Percentiles rank a stretch among this genome's conserved stretches.
Evolutionary conservation across 2,888 invertebrate species (phyloP).

Genomic region (Rhimphoctona megacephalus): DNA sequence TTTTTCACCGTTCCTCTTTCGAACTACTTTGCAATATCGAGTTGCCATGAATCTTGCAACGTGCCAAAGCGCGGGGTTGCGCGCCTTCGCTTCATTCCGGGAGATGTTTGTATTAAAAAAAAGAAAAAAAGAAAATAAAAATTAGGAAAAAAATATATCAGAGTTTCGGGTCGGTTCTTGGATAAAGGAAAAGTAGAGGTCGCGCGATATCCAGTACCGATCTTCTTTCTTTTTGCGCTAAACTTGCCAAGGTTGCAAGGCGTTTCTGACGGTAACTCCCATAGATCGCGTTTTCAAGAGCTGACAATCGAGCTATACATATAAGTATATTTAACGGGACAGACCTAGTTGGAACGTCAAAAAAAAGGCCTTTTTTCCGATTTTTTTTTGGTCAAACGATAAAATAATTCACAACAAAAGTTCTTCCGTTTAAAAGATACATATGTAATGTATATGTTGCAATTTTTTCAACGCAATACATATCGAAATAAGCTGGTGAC

Average conservation of each 20-base stretch:
- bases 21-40: conserved; percentile 70
- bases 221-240: conserved; percentile 44
- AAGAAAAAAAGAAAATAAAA: conserved; percentile 10
- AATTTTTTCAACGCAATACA: too few relatives aligned
- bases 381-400: too few relatives aligned
- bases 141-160: conserved; percentile 10
- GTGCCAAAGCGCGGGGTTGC: conserved; percentile 63
- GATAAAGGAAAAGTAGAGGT: conserved; percentile 33
- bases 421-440: too few relatives aligned
- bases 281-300: conserved; percentile 58
- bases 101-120: conserved; percentile 63
- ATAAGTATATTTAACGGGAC: too few relatives aligned
- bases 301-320: conserved; percentile 2
- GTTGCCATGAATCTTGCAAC: conserved; percentile 69
- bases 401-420: too few relatives aligned
- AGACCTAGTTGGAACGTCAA: too few relatives aligned
- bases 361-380: too few relatives aligned
- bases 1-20: conserved; percentile 50
- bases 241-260: conserved; percentile 43
- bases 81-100: conserved; percentile 54
- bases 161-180: conserved; percentile 37
- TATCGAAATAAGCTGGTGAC: too few relatives aligned
- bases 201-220: conserved; percentile 54
- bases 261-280: conserved; percentile 50
- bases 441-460: too few relatives aligned